Conservation (phyloP, 23 tunicate species). For the Ascidia mentula region DNA sequence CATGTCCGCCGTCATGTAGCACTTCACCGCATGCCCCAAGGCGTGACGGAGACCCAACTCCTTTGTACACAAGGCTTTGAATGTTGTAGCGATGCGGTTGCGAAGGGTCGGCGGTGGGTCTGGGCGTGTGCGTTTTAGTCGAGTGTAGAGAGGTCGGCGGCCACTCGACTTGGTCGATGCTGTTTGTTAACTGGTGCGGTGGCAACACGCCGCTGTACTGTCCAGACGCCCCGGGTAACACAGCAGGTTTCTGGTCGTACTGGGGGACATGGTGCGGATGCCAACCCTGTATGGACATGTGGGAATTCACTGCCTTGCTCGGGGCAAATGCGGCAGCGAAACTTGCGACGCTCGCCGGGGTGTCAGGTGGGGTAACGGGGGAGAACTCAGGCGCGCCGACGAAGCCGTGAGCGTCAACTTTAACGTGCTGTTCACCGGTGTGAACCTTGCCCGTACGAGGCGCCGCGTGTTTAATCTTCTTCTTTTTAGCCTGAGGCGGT, state of each 20-base stretch:
- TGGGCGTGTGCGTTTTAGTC: background rate
- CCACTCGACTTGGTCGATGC: background rate
- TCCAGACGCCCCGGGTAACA: conserved; percentile 22
- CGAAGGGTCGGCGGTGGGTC: background rate
- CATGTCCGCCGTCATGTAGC: background rate
- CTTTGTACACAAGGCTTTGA: conserved; percentile 77
- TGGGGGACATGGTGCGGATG: background rate
- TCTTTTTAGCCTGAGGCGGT: conserved; percentile 16
- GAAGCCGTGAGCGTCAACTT: background rate
- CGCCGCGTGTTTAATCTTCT: conserved; percentile 19
- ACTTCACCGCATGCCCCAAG: background rate
- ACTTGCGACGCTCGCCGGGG: conserved; percentile 29
- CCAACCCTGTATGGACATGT: background rate
- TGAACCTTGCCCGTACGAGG: background rate
- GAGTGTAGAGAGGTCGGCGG: background rate
- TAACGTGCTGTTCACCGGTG: background rate
- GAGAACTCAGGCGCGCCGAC: conserved; percentile 42
- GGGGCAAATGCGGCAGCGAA: background rate
- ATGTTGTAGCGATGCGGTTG: conserved; percentile 75
- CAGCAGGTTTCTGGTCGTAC: background rate
- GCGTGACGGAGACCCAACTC: conserved; percentile 1
- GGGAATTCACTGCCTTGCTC: background rate
- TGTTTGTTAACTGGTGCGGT: background rate
- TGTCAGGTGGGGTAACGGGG: conserved; percentile 71
- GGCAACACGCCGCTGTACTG: conserved; percentile 12